These are phyloP conservation scores for Leucopsar rothschildi DNA, from an alignment of 2,113 vertebrate species.

Conservation along the genomic window DNA sequence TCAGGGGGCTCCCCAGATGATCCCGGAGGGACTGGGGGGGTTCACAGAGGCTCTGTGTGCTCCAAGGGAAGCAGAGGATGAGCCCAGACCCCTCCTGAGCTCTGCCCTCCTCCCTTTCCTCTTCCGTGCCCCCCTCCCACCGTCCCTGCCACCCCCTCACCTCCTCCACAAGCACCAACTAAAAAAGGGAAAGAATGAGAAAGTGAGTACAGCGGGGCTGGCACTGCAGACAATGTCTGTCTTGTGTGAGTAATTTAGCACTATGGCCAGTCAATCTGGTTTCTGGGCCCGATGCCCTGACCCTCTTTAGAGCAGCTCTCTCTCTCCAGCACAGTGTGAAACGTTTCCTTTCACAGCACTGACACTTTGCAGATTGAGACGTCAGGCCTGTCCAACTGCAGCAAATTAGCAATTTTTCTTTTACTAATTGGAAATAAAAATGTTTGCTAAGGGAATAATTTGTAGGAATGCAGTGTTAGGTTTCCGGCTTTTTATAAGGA, in stretches of 20 bases:
- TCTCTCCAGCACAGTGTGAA: slow-evolving; percentile 80
- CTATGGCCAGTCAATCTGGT: slow-evolving; percentile 90
- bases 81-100: neutral
- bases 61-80: neutral
- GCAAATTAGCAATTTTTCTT: slow-evolving; percentile 93
- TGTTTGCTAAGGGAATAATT: slow-evolving; percentile 82
- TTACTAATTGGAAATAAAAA: slow-evolving; percentile 96
- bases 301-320: slow-evolving; percentile 79
- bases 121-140: neutral
- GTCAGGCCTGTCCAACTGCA: slow-evolving; percentile 85
- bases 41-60: neutral
- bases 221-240: slow-evolving; percentile 89
- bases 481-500: slow-evolving; percentile 57
- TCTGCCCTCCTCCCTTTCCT: neutral
- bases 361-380: slow-evolving; percentile 97
- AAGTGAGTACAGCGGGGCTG: slow-evolving; percentile 80
- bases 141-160: slow-evolving; percentile 3
- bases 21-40: neutral
- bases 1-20: neutral
- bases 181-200: slow-evolving; percentile 68
- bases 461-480: slow-evolving; percentile 71
- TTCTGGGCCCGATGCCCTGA: slow-evolving; percentile 85
- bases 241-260: slow-evolving; percentile 91
- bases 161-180: slow-evolving; percentile 44
- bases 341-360: slow-evolving; percentile 85